Percentiles rank a stretch among this genome's conserved stretches.
phyloP scores from a whole-genome alignment of 2,888 invertebrate genomes.

The Spilarctia lutea region DNA sequence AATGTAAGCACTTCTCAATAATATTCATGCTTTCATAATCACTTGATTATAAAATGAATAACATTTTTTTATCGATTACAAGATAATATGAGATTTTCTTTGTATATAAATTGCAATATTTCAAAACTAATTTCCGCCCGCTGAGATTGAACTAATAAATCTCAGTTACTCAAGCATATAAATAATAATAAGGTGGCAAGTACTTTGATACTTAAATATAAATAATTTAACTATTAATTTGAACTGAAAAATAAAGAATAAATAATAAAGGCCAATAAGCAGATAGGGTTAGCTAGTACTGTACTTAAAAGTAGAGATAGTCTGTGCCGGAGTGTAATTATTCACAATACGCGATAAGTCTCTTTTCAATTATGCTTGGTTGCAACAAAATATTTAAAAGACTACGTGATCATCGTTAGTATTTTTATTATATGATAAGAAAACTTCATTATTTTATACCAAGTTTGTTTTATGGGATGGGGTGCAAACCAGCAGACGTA shows the following conservation, averaged over 20 bases:
- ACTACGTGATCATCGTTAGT: too few species aligned
- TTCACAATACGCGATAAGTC: too few species aligned
- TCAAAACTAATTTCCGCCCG: constrained; percentile 39
- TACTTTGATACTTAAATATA: constrained; percentile 12
- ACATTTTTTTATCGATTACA: not conserved
- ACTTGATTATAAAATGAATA: not conserved
- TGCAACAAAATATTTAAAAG: too few species aligned
- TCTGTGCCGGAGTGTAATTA: too few species aligned
- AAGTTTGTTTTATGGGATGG: too few species aligned
- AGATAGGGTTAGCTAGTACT: too few species aligned
- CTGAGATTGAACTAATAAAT: constrained; percentile 47
- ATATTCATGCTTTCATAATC: not conserved
- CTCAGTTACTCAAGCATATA: constrained; percentile 34
- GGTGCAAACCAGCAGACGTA: too few species aligned
- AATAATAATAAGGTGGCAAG: constrained; percentile 21
- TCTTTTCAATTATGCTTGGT: too few species aligned
- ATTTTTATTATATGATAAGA: too few species aligned
- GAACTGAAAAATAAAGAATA: not conserved
- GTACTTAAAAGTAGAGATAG: too few species aligned
- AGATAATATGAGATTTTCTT: constrained; percentile 6
- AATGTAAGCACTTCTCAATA: not conserved
- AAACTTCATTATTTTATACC: too few species aligned
- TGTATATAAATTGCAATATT: constrained; percentile 29
- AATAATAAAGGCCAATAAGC: too few species aligned
- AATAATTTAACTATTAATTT: not conserved